Evolutionary conservation across 2,888 invertebrate genomes (phyloP), one percentile per base, ranked within the genome.

Genomic region (Clepsis dumicolana): DNA sequence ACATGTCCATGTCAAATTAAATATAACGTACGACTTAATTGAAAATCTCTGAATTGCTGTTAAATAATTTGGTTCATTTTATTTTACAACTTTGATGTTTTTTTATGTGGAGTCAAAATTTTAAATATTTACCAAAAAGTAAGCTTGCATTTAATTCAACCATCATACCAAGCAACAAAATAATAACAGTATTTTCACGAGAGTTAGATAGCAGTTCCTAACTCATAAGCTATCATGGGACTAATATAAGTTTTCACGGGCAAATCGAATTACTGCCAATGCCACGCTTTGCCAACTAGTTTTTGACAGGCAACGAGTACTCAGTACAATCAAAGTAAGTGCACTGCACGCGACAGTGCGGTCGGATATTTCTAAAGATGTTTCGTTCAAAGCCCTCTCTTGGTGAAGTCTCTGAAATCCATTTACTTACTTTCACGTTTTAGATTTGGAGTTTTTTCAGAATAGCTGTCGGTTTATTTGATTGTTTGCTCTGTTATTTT

Each of bases 381-480:
- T 80, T 77, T 69, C 70, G 71, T 73, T 73, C 65, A 73, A 77
- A 77, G 52, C 72, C 74, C 76, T 70, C 72, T 64, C 71, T 50
- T 73, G 74, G 53, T 27, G 44, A 44, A 76, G 79, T 80, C 74
- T 75, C 73, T 72, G 74, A 76, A 74, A 78, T 80, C 80, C 77
- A 75, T 78, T 65, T 69, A 48, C 64, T 65, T 70, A 67, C 56
- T n/a, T 38, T n/a, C n/a, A 48, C 53, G 59, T 71, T 67, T 60
- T 63, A 63, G 61, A 65, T 72, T 52, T 24, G 54, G 56, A 59
- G 12, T 57, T 64, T 50, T 38, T 27, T 38, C 50, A 53, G 35
- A n/a, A 53, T 62, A 80, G 85, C 82, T 82, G 77, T 85, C 87
- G 88, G 87, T 89, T 83, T 85, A 29, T 48, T 85, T 83, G 85